phyloP scores from a whole-genome alignment of 1,140 invertebrate genomes.

The Apis mellifera region DNA sequence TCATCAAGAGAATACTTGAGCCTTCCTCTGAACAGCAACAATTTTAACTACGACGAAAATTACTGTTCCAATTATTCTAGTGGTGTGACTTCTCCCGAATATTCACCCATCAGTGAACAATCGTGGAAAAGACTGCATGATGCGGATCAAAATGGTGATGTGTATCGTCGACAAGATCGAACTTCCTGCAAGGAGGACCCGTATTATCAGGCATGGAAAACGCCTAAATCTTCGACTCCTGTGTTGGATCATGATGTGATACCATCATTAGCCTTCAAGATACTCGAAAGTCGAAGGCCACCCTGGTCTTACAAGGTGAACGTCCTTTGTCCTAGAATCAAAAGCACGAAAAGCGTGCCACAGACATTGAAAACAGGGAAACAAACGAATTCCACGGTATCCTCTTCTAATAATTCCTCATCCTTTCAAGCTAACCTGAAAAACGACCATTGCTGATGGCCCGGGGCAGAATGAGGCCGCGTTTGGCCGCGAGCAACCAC shows the following conservation, averaged over 20 bases:
- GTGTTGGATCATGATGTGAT: slow-evolving; percentile 77
- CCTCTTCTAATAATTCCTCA: slow-evolving; percentile 50
- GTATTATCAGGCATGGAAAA: slow-evolving; percentile 84
- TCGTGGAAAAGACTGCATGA: slow-evolving; percentile 64
- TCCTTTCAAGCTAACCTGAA: slow-evolving; percentile 44
- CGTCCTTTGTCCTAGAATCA: slow-evolving; percentile 82
- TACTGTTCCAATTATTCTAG: slow-evolving; percentile 69
- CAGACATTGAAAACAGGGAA: slow-evolving; percentile 67
- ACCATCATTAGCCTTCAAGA: slow-evolving; percentile 81
- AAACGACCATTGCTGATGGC: slow-evolving; percentile 75
- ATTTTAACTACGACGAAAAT: slow-evolving; percentile 67
- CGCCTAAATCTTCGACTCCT: slow-evolving; percentile 67
- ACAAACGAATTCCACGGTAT: slow-evolving; percentile 22
- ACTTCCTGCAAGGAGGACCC: slow-evolving; percentile 79
- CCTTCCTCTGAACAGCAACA: slow-evolving; percentile 58
- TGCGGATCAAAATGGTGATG: slow-evolving; percentile 61
- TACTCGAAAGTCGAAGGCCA: slow-evolving; percentile 66
- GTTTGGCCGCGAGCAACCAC: slow-evolving; percentile 73
- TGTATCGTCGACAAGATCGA: slow-evolving; percentile 71
- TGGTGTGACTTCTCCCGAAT: slow-evolving; percentile 74
- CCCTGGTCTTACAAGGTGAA: slow-evolving; percentile 75
- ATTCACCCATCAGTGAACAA: slow-evolving; percentile 68
- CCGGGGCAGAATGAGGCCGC: slow-evolving; percentile 63
- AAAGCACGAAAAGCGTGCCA: slow-evolving; percentile 83
- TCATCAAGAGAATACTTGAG: slow-evolving; percentile 53